phyloP scores from a whole-genome alignment of 2,797 vertebrate genomes.

The Rhabdophis nuchalis region DNA sequence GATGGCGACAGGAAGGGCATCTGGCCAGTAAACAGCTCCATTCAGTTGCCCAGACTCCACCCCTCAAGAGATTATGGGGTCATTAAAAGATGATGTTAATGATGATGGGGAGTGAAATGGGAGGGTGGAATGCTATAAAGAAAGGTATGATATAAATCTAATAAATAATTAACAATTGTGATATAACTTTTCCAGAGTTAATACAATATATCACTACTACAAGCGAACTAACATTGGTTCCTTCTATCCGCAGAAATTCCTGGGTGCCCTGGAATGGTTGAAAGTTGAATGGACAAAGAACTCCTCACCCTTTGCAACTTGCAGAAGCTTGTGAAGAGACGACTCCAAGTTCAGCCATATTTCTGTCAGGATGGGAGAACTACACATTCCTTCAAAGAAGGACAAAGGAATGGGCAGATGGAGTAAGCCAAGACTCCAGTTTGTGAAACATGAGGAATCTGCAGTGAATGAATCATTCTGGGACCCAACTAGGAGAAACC shows the following conservation, averaged over 20 bases:
- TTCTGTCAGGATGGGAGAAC: conserved; percentile 42
- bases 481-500: not conserved
- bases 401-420: not conserved
- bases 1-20: too few relatives aligned
- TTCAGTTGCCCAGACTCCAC: too few relatives aligned
- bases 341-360: conserved; percentile 21
- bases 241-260: conserved; percentile 55
- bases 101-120: not conserved
- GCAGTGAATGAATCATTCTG: conserved; percentile 3
- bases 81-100: too few relatives aligned
- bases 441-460: not conserved
- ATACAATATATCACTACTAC: fast-evolving
- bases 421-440: conserved; percentile 24
- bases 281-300: conserved; percentile 51
- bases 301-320: conserved; percentile 47
- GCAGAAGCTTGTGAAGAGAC: conserved; percentile 49
- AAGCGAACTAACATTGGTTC: conserved; percentile 14
- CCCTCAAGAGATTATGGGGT: too few relatives aligned
- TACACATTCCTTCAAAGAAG: not conserved
- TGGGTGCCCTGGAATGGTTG: conserved; percentile 61
- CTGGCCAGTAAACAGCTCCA: too few relatives aligned
- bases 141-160: not conserved
- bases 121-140: not conserved
- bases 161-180: not conserved
- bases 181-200: not conserved